Conservation (phyloP, 2,113 vertebrate species). For the Pheucticus melanocephalus region DNA sequence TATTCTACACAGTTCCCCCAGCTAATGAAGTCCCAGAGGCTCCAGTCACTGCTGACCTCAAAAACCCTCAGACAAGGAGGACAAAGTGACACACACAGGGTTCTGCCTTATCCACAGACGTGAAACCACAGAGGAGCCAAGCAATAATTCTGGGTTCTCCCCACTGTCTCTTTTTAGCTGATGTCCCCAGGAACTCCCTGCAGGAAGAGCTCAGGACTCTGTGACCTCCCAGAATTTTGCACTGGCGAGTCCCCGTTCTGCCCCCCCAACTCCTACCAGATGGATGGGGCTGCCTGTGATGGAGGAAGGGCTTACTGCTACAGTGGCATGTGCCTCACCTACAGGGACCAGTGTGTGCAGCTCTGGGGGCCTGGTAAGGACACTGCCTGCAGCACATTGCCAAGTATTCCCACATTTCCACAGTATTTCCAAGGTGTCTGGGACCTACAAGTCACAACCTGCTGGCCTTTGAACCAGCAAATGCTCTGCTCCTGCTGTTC, state of each 20-base stretch:
- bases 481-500: background rate
- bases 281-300: conserved; percentile 84
- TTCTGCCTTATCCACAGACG: background rate
- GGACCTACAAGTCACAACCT: background rate
- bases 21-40: background rate
- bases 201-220: conserved; percentile 78
- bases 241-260: conserved; percentile 87
- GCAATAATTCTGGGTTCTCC: background rate
- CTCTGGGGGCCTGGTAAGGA: conserved; percentile 88
- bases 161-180: conserved; percentile 70
- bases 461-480: background rate
- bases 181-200: conserved; percentile 84
- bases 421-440: too few species aligned
- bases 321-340: conserved; percentile 94
- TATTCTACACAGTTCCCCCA: background rate
- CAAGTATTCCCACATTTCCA: too few species aligned
- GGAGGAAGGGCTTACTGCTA: conserved; percentile 88
- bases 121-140: background rate
- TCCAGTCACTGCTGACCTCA: background rate
- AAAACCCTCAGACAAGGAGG: background rate
- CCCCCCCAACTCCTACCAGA: conserved; percentile 89
- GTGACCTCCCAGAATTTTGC: conserved; percentile 92
- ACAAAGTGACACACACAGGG: accelerated
- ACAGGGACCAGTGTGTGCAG: conserved; percentile 88
- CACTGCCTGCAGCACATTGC: background rate